Base-by-base conservation (phyloP, 92 coral and sea anemone genomes). In the Epizoanthus stellaris region DNA sequence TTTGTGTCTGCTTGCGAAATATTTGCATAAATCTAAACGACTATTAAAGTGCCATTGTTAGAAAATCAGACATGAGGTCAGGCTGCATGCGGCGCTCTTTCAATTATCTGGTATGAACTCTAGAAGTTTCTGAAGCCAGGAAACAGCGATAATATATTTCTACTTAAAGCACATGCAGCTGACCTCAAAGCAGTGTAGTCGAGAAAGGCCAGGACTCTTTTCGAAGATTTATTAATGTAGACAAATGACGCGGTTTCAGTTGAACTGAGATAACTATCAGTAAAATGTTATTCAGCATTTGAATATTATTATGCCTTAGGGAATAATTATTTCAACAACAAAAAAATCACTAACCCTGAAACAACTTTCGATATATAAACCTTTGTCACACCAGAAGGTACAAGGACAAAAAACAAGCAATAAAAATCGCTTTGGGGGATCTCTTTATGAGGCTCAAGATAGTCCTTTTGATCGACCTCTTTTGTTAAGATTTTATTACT, bases 21-120 rank as follows among this genome's bases (percentile, higher is more conserved):
- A 75, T 75, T 75, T 75, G 80, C 80, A 57, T 75, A 75, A 49
- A 52, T 52, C 15, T 7, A 43, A 30, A 30, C 36, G 36, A 30
- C 36, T 30, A 30, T n/a, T n/a, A n/a, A 2, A 43, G 39, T n/a
- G 23, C n/a, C 77, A 17, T 10, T 11, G 49, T 68, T 68, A 13
- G 73, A 36, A 68, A 68, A 19, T 10, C 12, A 52, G 56, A 9
- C 12, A 2, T 52, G 56, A 52, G 56, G 56, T 52, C 56, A 52
- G 14, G 56, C 1, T 52, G 14, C 14, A 52, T 52, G 56, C 56
- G 56, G 11, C 14, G 14, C 13, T 52, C 6, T 66, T 23, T 66
- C 70, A 5, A 66, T 21, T 0, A n/a, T 45, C 47, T 20, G 19
- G 16, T 17, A 16, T 19, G 56, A 71, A n/a, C 59, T 71, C 76